Conservation (phyloP, 2,888 invertebrate species). For the Drosophila buzzatii region DNA sequence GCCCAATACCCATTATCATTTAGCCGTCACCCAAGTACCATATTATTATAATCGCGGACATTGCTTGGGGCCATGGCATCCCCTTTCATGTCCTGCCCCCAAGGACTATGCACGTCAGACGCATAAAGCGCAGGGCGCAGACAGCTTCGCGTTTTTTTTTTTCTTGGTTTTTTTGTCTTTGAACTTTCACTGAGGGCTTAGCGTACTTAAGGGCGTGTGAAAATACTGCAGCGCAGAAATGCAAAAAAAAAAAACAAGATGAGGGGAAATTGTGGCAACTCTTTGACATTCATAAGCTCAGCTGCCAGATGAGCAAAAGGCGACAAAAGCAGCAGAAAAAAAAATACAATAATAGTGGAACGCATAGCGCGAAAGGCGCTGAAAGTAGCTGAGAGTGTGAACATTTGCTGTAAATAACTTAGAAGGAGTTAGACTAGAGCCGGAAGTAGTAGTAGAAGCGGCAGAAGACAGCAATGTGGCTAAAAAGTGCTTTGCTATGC, state of each 20-base stretch:
- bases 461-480: not conserved
- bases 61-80: constrained; percentile 42
- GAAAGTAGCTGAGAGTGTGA: constrained; percentile 44
- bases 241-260: not conserved
- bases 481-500: not conserved
- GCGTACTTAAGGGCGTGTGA: constrained; percentile 61
- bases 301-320: constrained; percentile 54
- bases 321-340: constrained; percentile 34
- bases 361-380: constrained; percentile 4
- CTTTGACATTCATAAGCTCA: constrained; percentile 80
- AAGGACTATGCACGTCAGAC: constrained; percentile 44
- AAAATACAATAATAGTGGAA: constrained; percentile 48
- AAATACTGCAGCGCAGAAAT: constrained; percentile 48
- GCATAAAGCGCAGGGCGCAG: constrained; percentile 29
- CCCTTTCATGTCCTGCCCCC: constrained; percentile 29
- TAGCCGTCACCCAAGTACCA: constrained; percentile 58
- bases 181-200: constrained; percentile 62
- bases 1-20: constrained; percentile 31
- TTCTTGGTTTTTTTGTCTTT: constrained; percentile 19
- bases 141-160: constrained; percentile 3
- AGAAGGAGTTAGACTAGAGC: not conserved
- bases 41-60: constrained; percentile 72
- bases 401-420: constrained; percentile 22
- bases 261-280: constrained; percentile 37
- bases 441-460: not conserved